Evolutionary conservation across 2,888 invertebrate species (phyloP).

Genomic region (Strigamia transsilvanica): DNA sequence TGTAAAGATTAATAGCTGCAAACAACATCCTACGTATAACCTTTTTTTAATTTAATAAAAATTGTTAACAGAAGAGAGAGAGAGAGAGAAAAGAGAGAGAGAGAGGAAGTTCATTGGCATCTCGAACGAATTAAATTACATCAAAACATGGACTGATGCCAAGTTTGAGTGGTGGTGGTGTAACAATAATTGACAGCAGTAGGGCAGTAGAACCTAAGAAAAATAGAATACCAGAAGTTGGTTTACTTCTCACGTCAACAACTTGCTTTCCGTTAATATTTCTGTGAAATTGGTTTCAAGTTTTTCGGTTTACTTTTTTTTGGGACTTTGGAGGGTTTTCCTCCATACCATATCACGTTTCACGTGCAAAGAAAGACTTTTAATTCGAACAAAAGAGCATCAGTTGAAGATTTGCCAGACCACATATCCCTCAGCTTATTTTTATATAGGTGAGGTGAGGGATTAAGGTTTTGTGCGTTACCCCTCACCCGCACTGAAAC

Average conservation of each 20-base stretch:
- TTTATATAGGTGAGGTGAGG: conserved; percentile 11
- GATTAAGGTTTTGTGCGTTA: conserved; percentile 21
- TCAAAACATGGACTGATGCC: conserved; percentile 16
- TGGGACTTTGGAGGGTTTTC: no score
- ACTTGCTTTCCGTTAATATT: no score
- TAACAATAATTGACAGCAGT: conserved; percentile 21
- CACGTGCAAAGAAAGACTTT: not conserved
- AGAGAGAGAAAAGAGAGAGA: no score
- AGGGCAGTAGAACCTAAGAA: not conserved
- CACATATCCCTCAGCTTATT: conserved; percentile 16
- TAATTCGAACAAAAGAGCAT: conserved; percentile 12
- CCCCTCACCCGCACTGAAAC: conserved; percentile 16
- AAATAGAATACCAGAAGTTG: not conserved
- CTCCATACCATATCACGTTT: not conserved
- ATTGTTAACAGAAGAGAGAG: not conserved
- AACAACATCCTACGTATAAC: conserved; percentile 6
- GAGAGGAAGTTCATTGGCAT: conserved; percentile 26
- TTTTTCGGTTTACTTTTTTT: no score
- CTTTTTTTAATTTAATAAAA: conserved; percentile 17
- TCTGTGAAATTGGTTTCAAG: no score
- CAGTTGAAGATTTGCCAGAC: conserved; percentile 26
- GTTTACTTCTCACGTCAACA: not conserved
- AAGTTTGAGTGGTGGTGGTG: not conserved
- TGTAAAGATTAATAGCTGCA: conserved; percentile 5
- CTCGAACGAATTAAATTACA: conserved; percentile 10